Evolutionary conservation across 2,888 invertebrate species (phyloP).

Genomic region (Emmelina monodactyla): DNA sequence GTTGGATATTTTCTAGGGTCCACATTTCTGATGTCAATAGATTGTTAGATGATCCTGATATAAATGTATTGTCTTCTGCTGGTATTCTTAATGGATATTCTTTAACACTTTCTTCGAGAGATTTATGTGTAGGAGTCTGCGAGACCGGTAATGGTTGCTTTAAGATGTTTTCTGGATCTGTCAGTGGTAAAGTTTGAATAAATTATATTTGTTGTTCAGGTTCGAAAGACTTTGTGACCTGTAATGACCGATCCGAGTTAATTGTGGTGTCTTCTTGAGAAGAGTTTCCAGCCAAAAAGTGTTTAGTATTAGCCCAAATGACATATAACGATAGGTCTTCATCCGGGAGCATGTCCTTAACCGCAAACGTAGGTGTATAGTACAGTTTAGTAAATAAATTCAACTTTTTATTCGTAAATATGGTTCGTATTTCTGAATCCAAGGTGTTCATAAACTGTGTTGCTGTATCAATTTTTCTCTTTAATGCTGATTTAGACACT

Average conservation of each 20-base stretch:
- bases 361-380: conserved; percentile 8
- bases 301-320: conserved; percentile 11
- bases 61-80: too few relatives aligned
- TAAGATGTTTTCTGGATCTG: too few relatives aligned
- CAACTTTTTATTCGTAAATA: conserved; percentile 11
- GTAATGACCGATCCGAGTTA: not conserved
- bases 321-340: conserved; percentile 12
- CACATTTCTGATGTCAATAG: conserved; percentile 6
- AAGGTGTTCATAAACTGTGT: conserved; percentile 5
- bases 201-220: conserved; percentile 2
- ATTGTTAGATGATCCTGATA: too few relatives aligned
- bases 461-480: conserved; percentile 6
- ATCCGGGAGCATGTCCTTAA: conserved; percentile 12
- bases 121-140: not conserved
- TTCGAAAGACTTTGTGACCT: not conserved
- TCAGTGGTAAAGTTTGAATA: too few relatives aligned
- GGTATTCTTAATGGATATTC: too few relatives aligned
- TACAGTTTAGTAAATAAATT: conserved; percentile 11
- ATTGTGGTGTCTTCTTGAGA: not conserved
- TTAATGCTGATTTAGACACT: conserved; percentile 1
- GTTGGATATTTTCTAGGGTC: conserved; percentile 7
- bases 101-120: not conserved
- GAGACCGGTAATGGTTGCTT: too few relatives aligned
- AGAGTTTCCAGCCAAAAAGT: conserved; percentile 6
- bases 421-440: conserved; percentile 6